phyloP scores from a whole-genome alignment of 2,113 vertebrate genomes.

The Perca fluviatilis region DNA sequence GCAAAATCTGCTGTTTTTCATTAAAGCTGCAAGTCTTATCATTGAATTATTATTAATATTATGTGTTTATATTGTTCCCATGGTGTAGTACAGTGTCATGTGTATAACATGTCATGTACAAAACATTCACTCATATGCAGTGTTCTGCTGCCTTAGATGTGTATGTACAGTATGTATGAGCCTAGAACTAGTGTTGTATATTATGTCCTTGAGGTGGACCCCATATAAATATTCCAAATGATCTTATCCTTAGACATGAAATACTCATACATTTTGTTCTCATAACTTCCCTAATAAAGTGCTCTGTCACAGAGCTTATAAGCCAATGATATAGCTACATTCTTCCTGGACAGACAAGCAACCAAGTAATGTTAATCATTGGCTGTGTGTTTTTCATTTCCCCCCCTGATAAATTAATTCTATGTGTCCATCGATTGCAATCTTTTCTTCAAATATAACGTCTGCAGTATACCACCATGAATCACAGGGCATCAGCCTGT shows the following conservation, averaged over 20 bases:
- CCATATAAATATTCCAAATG: not conserved
- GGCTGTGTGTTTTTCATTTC: slow-evolving; percentile 14
- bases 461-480: slow-evolving; percentile 15
- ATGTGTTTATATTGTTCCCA: not conserved
- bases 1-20: not conserved
- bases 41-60: not conserved
- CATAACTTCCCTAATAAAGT: slow-evolving; percentile 22
- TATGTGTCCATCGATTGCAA: not conserved
- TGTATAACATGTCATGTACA: not conserved
- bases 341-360: not conserved
- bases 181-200: not conserved
- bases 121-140: not conserved
- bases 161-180: not conserved
- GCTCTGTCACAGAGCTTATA: not conserved
- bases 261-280: slow-evolving; percentile 5
- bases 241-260: slow-evolving; percentile 17
- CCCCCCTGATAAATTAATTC: slow-evolving; percentile 15
- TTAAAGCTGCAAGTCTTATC: not conserved
- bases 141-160: not conserved
- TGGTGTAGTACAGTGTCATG: not conserved
- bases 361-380: slow-evolving; percentile 12
- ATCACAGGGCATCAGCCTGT: slow-evolving; percentile 23
- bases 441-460: slow-evolving; percentile 26
- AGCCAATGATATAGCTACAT: slow-evolving; percentile 20
- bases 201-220: not conserved